phyloP scores from a whole-genome alignment of 92 coral and sea anemone species.

The Paragorgia papillata region DNA sequence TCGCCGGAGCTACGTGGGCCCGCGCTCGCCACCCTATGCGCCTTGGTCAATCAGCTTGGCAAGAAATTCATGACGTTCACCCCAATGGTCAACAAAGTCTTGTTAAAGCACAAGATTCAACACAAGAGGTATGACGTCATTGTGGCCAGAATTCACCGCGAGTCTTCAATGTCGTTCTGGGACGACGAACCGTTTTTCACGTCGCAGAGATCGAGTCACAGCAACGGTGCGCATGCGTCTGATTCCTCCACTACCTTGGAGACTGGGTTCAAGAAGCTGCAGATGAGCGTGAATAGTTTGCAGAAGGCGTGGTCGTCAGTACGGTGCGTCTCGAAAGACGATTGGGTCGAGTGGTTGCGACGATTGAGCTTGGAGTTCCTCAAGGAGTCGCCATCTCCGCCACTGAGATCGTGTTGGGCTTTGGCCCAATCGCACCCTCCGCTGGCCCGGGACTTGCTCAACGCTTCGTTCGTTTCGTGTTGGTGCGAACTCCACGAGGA shows the following conservation, averaged over 20 bases:
- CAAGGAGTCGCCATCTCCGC: constrained; percentile 98
- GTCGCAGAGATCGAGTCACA: constrained; percentile 71
- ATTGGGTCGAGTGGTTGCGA: constrained; percentile 98
- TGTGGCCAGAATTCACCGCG: constrained; percentile 34
- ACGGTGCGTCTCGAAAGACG: constrained; percentile 95
- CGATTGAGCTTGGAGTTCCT: constrained; percentile 91
- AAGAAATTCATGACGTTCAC: constrained; percentile 89
- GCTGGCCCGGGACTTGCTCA: constrained; percentile 95
- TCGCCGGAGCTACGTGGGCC: constrained; percentile 82
- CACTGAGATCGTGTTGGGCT: constrained; percentile 93
- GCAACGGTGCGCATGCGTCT: constrained; percentile 86
- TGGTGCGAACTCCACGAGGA: constrained; percentile 99
- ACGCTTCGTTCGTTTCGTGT: constrained; percentile 97
- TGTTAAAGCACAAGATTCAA: constrained; percentile 80
- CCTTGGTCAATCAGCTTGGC: constrained; percentile 91
- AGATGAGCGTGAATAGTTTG: constrained; percentile 84
- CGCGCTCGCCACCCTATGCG: constrained; percentile 93
- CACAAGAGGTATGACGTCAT: constrained; percentile 72
- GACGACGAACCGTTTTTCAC: constrained; percentile 77
- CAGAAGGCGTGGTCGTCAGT: constrained; percentile 98
- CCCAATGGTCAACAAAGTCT: constrained; percentile 89
- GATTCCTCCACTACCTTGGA: constrained; percentile 86
- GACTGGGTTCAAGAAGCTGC: constrained; percentile 95
- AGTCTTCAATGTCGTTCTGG: constrained; percentile 73
- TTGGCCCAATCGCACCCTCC: constrained; percentile 99